These are phyloP conservation scores for Silurus glanis DNA, from an alignment of 2,113 vertebrate species.

Conservation along the genomic window DNA sequence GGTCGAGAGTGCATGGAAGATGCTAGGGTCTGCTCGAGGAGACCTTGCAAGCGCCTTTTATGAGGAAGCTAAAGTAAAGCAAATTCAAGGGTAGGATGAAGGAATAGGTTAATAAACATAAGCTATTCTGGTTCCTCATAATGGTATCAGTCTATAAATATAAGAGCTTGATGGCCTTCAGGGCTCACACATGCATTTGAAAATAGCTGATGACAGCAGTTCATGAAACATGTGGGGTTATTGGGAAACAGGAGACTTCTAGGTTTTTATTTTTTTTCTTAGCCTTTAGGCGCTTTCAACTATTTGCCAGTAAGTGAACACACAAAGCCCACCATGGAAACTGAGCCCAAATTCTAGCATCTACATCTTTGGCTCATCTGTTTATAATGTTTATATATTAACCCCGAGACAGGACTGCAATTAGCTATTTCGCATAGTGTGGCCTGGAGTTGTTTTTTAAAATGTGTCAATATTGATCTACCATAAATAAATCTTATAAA, in stretches of 20 bases:
- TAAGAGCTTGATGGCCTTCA: background rate
- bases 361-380: conserved; percentile 3
- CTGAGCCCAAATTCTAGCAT: conserved; percentile 6
- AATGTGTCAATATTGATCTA: conserved; percentile 38
- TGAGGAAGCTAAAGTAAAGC: conserved; percentile 46
- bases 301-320: conserved; percentile 5
- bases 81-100: conserved; percentile 53
- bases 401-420: conserved; percentile 7
- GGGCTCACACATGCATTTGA: background rate
- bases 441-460: conserved; percentile 36
- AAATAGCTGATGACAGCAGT: background rate
- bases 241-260: conserved; percentile 49
- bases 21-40: conserved; percentile 1
- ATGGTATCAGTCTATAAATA: conserved; percentile 25
- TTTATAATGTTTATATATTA: conserved; percentile 22
- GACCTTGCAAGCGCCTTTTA: conserved; percentile 48
- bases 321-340: conserved; percentile 4
- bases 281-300: conserved; percentile 47
- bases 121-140: conserved; percentile 37
- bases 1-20: background rate
- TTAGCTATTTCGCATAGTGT: conserved; percentile 4
- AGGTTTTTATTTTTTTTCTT: conserved; percentile 38
- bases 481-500: conserved; percentile 7
- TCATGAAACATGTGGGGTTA: conserved; percentile 42
- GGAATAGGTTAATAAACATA: conserved; percentile 48